A percentile compares a stretch with the other conserved stretches of the same genome.
These are phyloP conservation scores for Necrosyrtes monachus DNA, from an alignment of 2,797 vertebrate species.

Conservation along the genomic window DNA sequence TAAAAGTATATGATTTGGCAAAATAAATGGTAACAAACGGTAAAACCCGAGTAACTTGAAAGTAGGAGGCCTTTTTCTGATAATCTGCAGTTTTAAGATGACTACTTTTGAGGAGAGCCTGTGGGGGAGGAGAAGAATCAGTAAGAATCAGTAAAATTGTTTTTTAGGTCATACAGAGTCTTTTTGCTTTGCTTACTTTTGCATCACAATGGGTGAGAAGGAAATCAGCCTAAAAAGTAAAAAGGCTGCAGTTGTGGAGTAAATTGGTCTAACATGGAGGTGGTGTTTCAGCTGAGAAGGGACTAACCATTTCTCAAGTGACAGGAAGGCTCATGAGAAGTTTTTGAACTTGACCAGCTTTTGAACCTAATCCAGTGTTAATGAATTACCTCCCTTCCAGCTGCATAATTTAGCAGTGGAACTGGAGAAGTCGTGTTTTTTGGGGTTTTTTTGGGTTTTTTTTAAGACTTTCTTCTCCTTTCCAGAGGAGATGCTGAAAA, in stretches of 20 bases:
- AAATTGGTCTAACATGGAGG: too few species aligned
- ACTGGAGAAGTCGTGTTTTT: not conserved
- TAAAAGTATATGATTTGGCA: not conserved
- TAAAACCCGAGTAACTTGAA: not conserved
- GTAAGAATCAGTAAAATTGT: not conserved
- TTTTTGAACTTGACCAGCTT: not conserved
- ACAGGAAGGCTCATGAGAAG: not conserved
- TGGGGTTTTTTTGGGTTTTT: too few species aligned
- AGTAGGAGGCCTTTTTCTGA: not conserved
- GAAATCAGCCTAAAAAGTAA: not conserved
- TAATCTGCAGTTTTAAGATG: not conserved
- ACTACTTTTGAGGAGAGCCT: not conserved
- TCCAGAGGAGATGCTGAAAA: not conserved
- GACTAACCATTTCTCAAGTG: not conserved
- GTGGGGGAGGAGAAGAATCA: not conserved
- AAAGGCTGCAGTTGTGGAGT: not conserved
- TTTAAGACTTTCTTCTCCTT: not conserved
- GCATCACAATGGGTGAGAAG: not conserved
- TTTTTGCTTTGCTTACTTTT: not conserved
- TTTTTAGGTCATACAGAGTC: not conserved
- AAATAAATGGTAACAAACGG: not conserved
- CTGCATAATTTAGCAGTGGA: conserved; percentile 17
- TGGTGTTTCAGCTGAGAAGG: not conserved
- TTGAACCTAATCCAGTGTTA: not conserved
- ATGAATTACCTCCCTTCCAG: not conserved